Conservation (phyloP, 2,888 invertebrate species). For the Galeruca laticollis region DNA sequence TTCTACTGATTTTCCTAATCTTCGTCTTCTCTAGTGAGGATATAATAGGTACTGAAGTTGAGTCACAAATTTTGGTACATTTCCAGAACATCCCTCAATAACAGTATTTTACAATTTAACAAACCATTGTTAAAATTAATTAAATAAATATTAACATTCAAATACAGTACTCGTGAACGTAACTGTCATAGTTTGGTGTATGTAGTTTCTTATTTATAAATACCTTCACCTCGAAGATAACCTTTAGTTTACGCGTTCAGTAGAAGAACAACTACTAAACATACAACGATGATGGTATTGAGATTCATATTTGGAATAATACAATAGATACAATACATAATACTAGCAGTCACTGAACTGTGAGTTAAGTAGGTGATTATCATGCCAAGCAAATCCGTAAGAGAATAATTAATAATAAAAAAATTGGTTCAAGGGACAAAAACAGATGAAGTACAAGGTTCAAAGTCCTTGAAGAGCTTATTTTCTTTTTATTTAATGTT, state of each 20-base stretch:
- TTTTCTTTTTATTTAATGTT: too few relatives aligned
- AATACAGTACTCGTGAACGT: neutral
- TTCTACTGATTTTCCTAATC: too few relatives aligned
- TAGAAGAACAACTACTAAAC: neutral
- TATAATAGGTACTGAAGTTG: too few relatives aligned
- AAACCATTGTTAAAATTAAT: too few relatives aligned
- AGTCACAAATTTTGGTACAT: too few relatives aligned
- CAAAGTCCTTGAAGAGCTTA: neutral
- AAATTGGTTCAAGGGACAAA: neutral
- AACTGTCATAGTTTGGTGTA: neutral
- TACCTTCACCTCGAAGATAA: neutral
- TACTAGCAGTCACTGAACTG: neutral
- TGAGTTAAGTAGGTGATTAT: neutral
- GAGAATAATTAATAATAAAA: neutral
- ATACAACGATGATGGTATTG: neutral
- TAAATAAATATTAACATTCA: neutral
- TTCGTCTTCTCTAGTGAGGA: too few relatives aligned
- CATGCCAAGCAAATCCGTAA: neutral
- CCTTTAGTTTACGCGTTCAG: neutral
- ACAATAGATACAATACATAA: neutral
- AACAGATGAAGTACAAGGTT: neutral
- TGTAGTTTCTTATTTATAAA: neutral
- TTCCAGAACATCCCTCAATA: too few relatives aligned
- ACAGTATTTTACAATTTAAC: too few relatives aligned
- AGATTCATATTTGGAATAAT: neutral